These are phyloP conservation scores for Nemurella pictetii DNA, from an alignment of 2,888 invertebrate genomes.

Conservation along the genomic window DNA sequence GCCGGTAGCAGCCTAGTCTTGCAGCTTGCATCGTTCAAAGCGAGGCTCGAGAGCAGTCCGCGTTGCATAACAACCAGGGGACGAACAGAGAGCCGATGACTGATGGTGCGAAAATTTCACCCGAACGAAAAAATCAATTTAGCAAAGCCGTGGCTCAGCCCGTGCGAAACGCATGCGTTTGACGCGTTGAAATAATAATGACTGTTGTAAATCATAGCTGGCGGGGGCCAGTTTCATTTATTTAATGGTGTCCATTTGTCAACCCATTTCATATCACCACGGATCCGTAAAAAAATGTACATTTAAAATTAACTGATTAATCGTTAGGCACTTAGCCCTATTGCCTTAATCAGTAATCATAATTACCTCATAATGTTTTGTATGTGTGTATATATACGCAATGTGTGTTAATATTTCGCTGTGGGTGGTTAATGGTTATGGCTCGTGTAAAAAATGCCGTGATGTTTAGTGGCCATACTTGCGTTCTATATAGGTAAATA, in stretches of 20 bases:
- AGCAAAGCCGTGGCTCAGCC: background rate
- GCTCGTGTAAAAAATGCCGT: conserved; percentile 22
- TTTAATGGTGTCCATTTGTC: background rate
- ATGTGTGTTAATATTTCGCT: conserved; percentile 3
- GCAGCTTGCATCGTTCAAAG: too few species aligned
- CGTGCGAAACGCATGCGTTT: background rate
- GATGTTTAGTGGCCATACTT: conserved; percentile 12
- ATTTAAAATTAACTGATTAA: background rate
- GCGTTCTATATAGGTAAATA: background rate
- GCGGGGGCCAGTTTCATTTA: background rate
- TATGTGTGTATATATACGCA: background rate
- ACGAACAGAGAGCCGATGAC: background rate
- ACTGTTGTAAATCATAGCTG: background rate
- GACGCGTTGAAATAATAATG: background rate
- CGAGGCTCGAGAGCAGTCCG: too few species aligned
- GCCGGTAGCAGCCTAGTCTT: background rate
- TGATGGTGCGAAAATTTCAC: background rate
- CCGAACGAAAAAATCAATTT: background rate
- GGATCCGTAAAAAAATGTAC: background rate
- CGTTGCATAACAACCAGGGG: background rate
- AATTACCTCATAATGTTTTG: conserved; percentile 12
- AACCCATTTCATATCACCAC: background rate
- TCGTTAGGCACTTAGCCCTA: background rate
- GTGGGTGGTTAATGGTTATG: conserved; percentile 22
- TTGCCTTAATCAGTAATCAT: conserved; percentile 11